These are phyloP conservation scores for Julus scandinavius DNA, from an alignment of 2,888 invertebrate genomes.

Conservation along the genomic window DNA sequence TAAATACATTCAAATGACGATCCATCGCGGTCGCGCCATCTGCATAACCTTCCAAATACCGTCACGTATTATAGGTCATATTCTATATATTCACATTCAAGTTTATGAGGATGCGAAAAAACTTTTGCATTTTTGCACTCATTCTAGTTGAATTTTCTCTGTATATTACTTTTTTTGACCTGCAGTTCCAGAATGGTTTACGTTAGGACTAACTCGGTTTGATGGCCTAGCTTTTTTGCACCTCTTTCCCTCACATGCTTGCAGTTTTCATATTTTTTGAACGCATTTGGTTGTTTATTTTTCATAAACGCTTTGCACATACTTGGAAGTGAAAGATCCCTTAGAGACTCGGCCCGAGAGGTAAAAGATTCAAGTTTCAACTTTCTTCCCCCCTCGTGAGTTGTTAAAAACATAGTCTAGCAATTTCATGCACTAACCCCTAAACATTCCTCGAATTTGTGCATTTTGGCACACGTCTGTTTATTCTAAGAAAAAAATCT, in stretches of 20 bases:
- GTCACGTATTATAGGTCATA: background rate
- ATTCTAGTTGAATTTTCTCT: background rate
- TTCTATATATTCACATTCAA: background rate
- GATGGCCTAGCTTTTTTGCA: background rate
- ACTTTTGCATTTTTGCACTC: background rate
- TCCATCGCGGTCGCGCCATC: background rate
- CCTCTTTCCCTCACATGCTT: background rate
- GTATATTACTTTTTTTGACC: background rate
- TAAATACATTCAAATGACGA: background rate
- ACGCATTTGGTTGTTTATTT: background rate
- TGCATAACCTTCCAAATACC: background rate
- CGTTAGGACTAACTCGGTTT: background rate
- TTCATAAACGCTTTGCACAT: slow-evolving; percentile 16
- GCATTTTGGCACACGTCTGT: background rate
- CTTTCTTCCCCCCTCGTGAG: background rate
- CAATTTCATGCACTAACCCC: background rate
- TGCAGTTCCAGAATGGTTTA: background rate
- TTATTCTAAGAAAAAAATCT: background rate
- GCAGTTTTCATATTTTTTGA: background rate
- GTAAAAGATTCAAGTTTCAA: slow-evolving; percentile 36
- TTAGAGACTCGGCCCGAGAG: background rate
- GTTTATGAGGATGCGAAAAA: background rate
- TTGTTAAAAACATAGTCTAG: background rate
- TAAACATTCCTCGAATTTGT: background rate
- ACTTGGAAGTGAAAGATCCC: slow-evolving; percentile 9